A percentile compares a stretch with the other conserved stretches of the same genome.
These are phyloP conservation scores for Lasioglossum baleicum DNA, from an alignment of 1,140 invertebrate species.

Conservation along the genomic window DNA sequence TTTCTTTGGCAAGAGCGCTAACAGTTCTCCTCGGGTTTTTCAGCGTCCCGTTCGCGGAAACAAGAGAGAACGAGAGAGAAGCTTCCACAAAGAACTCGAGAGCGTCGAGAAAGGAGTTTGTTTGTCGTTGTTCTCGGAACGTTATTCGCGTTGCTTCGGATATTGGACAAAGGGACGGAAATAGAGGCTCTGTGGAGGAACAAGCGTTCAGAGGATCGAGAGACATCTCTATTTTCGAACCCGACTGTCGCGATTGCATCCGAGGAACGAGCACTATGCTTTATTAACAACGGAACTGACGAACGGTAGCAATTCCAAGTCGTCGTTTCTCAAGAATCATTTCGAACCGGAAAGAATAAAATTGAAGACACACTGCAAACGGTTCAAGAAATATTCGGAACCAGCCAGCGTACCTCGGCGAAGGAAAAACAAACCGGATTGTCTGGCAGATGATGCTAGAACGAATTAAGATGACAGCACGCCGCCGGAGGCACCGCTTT, in stretches of 20 bases:
- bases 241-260: not conserved
- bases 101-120: not conserved
- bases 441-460: not conserved
- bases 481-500: too few species aligned
- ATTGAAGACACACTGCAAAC: not conserved
- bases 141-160: not conserved
- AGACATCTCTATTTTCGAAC: not conserved
- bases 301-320: not conserved
- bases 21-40: too few species aligned
- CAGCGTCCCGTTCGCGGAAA: too few species aligned
- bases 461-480: not conserved
- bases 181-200: not conserved
- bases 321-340: too few species aligned
- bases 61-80: not conserved
- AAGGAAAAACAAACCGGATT: not conserved
- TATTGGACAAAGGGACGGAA: not conserved
- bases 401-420: not conserved
- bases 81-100: slow-evolving; percentile 7
- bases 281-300: not conserved
- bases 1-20: too few species aligned
- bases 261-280: not conserved
- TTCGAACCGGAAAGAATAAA: too few species aligned
- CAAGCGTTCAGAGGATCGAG: not conserved
- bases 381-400: not conserved
- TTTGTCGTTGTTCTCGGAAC: slow-evolving; percentile 12